Percentiles rank a stretch among this genome's conserved stretches.
phyloP scores from a whole-genome alignment of 1,140 invertebrate genomes.

The Aradophagus sp. region DNA sequence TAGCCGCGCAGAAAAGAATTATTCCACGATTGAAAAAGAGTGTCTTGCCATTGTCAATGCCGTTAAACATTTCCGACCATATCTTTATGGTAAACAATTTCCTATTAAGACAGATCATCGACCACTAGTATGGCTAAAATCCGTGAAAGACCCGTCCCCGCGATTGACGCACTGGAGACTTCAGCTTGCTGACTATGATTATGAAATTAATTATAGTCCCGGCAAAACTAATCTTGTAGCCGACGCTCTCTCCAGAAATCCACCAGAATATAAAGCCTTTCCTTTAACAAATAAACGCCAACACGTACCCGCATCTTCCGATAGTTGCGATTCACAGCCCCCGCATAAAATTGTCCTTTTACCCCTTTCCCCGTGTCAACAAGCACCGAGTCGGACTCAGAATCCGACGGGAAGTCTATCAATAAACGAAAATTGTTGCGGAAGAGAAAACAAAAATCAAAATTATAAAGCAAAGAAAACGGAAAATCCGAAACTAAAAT shows the following conservation, averaged over 20 bases:
- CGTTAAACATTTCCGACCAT: slow-evolving; percentile 68
- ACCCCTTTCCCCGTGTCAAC: no score
- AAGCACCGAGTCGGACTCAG: no score
- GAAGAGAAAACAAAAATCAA: no score
- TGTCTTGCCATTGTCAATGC: slow-evolving; percentile 65
- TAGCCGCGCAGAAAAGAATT: slow-evolving; percentile 51
- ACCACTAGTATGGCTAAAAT: background rate
- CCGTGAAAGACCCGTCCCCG: background rate
- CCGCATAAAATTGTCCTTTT: no score
- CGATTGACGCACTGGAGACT: background rate
- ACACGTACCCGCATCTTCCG: no score
- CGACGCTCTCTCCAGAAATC: slow-evolving; percentile 63
- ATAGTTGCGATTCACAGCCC: no score
- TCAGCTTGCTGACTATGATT: background rate
- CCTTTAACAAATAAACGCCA: no score
- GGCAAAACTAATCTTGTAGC: slow-evolving; percentile 67
- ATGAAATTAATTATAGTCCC: slow-evolving; percentile 60
- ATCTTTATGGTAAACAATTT: slow-evolving; percentile 60
- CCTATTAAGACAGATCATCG: background rate
- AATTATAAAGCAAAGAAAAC: no score
- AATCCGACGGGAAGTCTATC: no score
- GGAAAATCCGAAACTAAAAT: no score
- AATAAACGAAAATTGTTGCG: no score
- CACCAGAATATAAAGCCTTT: slow-evolving; percentile 5
- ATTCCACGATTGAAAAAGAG: slow-evolving; percentile 64